Evolutionary conservation across 2,888 invertebrate genomes (phyloP), one percentile per base, ranked within the genome.

Genomic region (Epinotia demarniana): DNA sequence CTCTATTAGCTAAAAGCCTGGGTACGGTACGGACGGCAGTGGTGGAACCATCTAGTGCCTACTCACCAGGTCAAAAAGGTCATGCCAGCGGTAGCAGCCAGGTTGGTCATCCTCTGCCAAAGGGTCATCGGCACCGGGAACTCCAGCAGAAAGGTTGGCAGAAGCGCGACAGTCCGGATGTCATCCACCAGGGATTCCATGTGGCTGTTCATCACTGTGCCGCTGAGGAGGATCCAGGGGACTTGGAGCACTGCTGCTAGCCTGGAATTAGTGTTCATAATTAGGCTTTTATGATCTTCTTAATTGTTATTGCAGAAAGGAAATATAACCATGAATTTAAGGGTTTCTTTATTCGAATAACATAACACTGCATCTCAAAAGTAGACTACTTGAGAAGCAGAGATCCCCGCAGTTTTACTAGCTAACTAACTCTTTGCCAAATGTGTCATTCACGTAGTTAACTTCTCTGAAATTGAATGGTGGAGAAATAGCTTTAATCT

Each of bases 211-310:
- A 77, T 72, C 33, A 74, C 76, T 12, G 76, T 76, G 0, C 77
- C 76, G 46, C 66, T 75, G 11, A 78, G 64, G 43, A 79, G 43
- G 43, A 80, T 67, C 80, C 80, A 80, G 4, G 78, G 80, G 4
- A 68, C 74, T 46, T 77, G 74, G 33, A 75, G 74, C 16, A 75
- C 63, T 12, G 78, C 70, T 13, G 78, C 73, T 16, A 76, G 46
- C 1, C 79, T 79, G 70, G 13, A 66, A 64, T 49, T 0, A 1
- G 4, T 49, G 9, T 16, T 49, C 16, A 49, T 16, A 4, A 13
- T 49, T 49, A 16, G 16, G 13, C 46, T 46, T 46, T 4, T 13
- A 46, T 13, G 46, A 13, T 46, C 46, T 46, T 39, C 9, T 39
- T 6, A 6, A 33, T 33, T 33, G 6, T 33, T 33, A 33, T 33